Evolutionary conservation across 2,113 vertebrate species (phyloP), one percentile per base, ranked within the genome.

Genomic region (Indicator maculatus): DNA sequence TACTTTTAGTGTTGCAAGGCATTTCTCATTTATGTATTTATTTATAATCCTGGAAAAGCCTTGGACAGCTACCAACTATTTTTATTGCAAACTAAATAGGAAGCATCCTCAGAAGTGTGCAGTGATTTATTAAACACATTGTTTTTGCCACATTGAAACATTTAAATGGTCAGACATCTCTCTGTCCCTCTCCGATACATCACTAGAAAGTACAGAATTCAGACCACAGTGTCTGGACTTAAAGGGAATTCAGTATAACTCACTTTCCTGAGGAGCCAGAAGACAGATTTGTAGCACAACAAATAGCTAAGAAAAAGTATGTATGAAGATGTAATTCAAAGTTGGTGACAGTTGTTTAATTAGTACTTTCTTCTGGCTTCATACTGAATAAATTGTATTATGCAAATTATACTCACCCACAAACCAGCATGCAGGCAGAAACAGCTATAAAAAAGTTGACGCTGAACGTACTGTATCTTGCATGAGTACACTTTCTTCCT

Each of bases 1-100:
- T 92, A 88, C 90, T 95, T 95, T 93, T 83, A 93, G 88, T 18
- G 31, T 50, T 83, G 80, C 61, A 81, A 90, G 89, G n/a, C 69
- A 72, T 81, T 90, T 81, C 50, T 64, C 52, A 74, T 89, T 91
- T 74, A 73, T 56, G n/a, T 11, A 24, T 74, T 79, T 89, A 70
- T 95, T 95, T 90, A 93, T 71, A 71, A 83, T 52, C 60, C 36
- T 64, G 41, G 47, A 73, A 59, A 64, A 69, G 82, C 64, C 27
- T 44, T 94, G 79, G 91, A 90, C 94, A 83, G 39, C 41, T 65
- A 88, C 83, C 58, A 86, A 45, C 12, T 80, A 14, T 56, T 88
- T 91, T 88, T 56, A 64, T 5, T 60, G 58, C 77, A 89, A 88
- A 39, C 21, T 58, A 81, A 93, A 90, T 27, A 58, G 30, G 67